Base-by-base conservation (phyloP, 2,797 vertebrate species). In the Enteromius viviparus region DNA sequence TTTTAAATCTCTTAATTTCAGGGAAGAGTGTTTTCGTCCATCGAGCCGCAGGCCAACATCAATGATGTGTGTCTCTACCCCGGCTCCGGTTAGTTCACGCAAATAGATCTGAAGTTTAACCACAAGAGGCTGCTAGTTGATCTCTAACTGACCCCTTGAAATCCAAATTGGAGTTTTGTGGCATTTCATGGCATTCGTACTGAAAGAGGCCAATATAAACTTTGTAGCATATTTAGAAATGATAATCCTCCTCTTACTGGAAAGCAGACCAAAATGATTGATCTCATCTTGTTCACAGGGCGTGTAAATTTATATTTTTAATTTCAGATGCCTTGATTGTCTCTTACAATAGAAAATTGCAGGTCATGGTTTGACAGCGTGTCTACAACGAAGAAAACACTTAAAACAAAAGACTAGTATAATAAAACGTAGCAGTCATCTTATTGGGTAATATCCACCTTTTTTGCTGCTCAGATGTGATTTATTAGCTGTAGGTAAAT, bases 21-120 rank as follows among this genome's bases (percentile, higher is more conserved):
- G 98, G 98, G 97, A 1, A 99, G 97, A 89, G 91, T 97, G 87
- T 97, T 99, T 92, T 97, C 97, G 76, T 97, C 97, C 81, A 93
- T 99, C 87, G 96, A 99, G 86, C 97, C 97, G n/a, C 94, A 95
- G 88, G 85, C 94, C 76, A 95, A 96, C 91, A 96, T 99, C 85
- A 99, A 99, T 82, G 96, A 97, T 74, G 95, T 99, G 55, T 99
- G 97, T 84, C 91, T 99, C 51, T 99, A 97, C 83, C 97, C 98
- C 42, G 90, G 93, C 82, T 98, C 98, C 92, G 98, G 98, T 99
- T 88, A 65, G 90, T 84, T 34, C 49, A 65, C 58, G 19, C 32
- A 23, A 23, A 66, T 72, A 60, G 62, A 58, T 17, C 64, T 78
- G 26, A 78, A 37, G 26, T 60, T 37, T 75, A 34, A 47, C 40